Evolutionary conservation across 2,797 vertebrate genomes (phyloP).

Genomic region (Apogon hyalosoma): DNA sequence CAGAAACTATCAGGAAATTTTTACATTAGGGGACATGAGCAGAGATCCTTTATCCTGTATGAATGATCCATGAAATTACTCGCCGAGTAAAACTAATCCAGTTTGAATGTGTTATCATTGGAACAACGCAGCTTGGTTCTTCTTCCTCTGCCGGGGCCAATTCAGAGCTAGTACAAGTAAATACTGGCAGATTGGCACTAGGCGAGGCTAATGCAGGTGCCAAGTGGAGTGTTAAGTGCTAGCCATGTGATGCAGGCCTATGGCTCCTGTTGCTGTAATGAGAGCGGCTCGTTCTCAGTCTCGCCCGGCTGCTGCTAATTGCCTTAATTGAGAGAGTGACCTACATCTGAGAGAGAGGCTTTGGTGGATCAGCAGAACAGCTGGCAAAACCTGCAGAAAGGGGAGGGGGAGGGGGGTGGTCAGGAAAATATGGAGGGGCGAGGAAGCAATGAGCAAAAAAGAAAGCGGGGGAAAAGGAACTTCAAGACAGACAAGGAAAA

Average conservation of each 20-base stretch:
- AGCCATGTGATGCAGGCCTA: constrained; percentile 51
- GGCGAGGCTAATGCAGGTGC: constrained; percentile 58
- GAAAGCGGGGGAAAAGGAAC: too few relatives aligned
- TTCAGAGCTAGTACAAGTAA: constrained; percentile 38
- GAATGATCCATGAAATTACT: constrained; percentile 55
- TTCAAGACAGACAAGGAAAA: too few relatives aligned
- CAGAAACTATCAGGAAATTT: constrained; percentile 34
- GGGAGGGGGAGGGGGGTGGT: constrained; percentile 2
- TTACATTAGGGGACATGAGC: constrained; percentile 26
- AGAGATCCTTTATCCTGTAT: constrained; percentile 45
- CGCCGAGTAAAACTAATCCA: constrained; percentile 49
- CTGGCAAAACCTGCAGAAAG: constrained; percentile 65
- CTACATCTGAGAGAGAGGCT: constrained; percentile 71
- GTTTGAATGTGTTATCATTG: constrained; percentile 49
- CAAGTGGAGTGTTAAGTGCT: constrained; percentile 67
- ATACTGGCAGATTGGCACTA: constrained; percentile 50
- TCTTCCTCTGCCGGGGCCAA: constrained; percentile 10
- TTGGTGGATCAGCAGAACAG: constrained; percentile 70
- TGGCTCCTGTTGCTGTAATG: constrained; percentile 75
- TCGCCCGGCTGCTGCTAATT: constrained; percentile 71
- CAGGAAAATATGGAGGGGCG: constrained; percentile 28
- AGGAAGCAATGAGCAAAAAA: constrained; percentile 37
- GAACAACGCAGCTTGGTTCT: constrained; percentile 11
- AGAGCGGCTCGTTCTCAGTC: constrained; percentile 56
- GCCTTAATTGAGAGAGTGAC: constrained; percentile 80